Conservation (phyloP, 2,113 vertebrate species). For the Epinephelus fuscoguttatus region DNA sequence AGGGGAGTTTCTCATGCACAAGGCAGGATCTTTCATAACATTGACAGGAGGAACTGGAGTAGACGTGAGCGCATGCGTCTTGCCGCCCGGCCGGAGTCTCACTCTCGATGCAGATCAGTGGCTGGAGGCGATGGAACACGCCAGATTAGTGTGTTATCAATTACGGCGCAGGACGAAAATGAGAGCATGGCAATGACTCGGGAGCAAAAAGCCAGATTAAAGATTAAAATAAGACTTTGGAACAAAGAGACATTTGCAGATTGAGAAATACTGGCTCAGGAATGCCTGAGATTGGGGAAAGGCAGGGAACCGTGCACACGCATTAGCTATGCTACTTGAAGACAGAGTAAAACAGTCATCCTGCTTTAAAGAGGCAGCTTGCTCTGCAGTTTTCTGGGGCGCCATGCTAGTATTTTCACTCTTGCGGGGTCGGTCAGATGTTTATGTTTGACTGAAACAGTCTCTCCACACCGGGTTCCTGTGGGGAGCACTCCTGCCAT, state of each 20-base stretch:
- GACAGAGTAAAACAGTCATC: not conserved
- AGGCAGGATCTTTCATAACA: constrained; percentile 57
- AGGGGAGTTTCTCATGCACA: constrained; percentile 63
- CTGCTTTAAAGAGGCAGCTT: constrained; percentile 4
- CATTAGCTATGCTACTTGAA: constrained; percentile 14
- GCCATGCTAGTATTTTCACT: constrained; percentile 73
- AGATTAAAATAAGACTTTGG: constrained; percentile 32
- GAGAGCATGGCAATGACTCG: constrained; percentile 66
- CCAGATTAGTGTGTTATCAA: constrained; percentile 69
- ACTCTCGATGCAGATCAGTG: constrained; percentile 78
- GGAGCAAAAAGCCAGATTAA: constrained; percentile 43
- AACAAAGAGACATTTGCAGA: not conserved
- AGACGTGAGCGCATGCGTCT: constrained; percentile 69
- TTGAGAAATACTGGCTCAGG: constrained; percentile 23
- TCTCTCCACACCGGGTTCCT: constrained; percentile 63
- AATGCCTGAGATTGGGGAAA: constrained; percentile 19
- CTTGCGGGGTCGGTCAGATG: constrained; percentile 70
- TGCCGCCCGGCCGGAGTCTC: constrained; percentile 44
- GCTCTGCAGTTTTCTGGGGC: constrained; percentile 30
- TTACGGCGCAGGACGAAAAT: constrained; percentile 67
- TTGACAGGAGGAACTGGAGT: constrained; percentile 54
- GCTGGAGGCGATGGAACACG: constrained; percentile 58
- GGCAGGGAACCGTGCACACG: not conserved
- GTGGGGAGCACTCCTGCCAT: constrained; percentile 66
- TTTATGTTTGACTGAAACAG: constrained; percentile 71